These are phyloP conservation scores for Rambutsinella grinnellia DNA, from an alignment of 2,888 invertebrate genomes.

Conservation along the genomic window DNA sequence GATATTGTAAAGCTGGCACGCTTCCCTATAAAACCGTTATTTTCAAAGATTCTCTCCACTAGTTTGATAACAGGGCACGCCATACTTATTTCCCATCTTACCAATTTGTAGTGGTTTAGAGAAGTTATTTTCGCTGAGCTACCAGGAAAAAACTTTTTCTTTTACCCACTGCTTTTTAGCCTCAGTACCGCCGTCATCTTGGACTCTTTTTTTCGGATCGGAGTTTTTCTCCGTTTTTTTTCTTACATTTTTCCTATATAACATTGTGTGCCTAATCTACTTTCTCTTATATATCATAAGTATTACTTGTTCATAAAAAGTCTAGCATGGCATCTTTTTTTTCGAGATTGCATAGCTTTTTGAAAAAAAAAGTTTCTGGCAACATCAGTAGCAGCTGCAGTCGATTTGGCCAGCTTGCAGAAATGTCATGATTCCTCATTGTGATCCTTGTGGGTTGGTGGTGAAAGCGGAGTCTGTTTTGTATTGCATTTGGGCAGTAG, in stretches of 20 bases:
- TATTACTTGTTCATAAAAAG: conserved; percentile 4
- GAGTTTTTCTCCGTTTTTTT: conserved; percentile 10
- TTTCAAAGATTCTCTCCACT: no score
- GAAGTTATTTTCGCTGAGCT: conserved; percentile 40
- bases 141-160: conserved; percentile 17
- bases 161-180: not conserved
- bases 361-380: not conserved
- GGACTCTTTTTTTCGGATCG: conserved; percentile 2
- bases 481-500: no score
- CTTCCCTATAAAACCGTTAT: not conserved
- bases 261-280: not conserved
- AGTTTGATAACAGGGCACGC: not conserved
- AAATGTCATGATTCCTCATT: not conserved
- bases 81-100: conserved; percentile 30
- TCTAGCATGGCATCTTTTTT: conserved; percentile 5
- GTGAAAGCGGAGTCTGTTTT: no score
- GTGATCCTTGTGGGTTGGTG: not conserved
- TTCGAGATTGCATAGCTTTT: not conserved
- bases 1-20: not conserved
- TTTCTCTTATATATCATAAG: conserved; percentile 1
- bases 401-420: not conserved
- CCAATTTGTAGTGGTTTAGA: conserved; percentile 41
- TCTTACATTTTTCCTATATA: not conserved
- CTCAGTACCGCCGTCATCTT: conserved; percentile 9
- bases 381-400: not conserved